These are phyloP conservation scores for Ovis canadensis DNA, from an alignment of 2,113 vertebrate species.

Conservation along the genomic window DNA sequence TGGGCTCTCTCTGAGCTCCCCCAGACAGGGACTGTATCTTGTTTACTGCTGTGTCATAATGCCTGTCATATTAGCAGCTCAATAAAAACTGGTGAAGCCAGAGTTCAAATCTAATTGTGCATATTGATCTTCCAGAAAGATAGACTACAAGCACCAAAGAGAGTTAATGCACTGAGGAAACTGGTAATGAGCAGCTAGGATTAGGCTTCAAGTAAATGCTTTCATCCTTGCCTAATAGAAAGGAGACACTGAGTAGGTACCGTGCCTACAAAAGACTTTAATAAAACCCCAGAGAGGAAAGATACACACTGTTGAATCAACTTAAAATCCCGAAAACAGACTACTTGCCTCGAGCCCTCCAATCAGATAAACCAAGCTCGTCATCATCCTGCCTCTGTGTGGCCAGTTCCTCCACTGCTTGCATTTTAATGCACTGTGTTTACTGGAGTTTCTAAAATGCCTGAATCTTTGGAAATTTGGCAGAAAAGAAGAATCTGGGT, in stretches of 20 bases:
- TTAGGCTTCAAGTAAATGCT: not conserved
- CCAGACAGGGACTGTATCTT: not conserved
- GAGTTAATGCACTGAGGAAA: not conserved
- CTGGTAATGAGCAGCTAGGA: not conserved
- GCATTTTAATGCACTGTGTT: slow-evolving; percentile 45
- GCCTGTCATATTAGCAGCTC: not conserved
- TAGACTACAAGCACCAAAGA: not conserved
- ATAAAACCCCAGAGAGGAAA: not conserved
- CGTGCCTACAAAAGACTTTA: not conserved
- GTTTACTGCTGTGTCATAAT: not conserved
- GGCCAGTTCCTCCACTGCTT: slow-evolving; percentile 39
- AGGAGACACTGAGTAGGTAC: not conserved
- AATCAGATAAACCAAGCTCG: not conserved
- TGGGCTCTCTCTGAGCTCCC: not conserved
- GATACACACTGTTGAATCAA: not conserved
- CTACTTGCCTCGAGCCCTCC: not conserved
- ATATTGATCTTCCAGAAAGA: not conserved
- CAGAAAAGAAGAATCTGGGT: slow-evolving; percentile 73
- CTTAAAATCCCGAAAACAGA: not conserved
- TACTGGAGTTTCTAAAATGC: slow-evolving; percentile 40
- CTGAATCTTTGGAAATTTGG: slow-evolving; percentile 54
- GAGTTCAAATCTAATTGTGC: not conserved
- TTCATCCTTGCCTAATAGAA: not conserved
- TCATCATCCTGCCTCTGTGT: not conserved
- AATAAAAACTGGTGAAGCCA: not conserved